A percentile compares a stretch with the other conserved stretches of the same genome.
These are phyloP conservation scores for Elymnias hypermnestra DNA, from an alignment of 1,140 invertebrate species.

Conservation along the genomic window DNA sequence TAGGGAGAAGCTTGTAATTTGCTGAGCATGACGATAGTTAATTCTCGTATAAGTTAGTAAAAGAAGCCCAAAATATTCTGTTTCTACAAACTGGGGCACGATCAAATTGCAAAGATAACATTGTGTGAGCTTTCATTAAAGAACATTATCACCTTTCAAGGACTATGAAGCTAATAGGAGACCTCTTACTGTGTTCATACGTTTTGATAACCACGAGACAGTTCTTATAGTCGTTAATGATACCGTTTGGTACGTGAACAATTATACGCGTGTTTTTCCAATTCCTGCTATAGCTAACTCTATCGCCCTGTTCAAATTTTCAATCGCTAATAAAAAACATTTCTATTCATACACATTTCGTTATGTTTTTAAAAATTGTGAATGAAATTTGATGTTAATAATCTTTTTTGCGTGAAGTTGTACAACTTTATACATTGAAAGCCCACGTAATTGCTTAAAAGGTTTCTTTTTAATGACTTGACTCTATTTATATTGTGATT, in stretches of 20 bases:
- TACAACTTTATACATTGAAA: no score
- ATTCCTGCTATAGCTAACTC: neutral
- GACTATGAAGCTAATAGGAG: neutral
- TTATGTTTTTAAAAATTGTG: no score
- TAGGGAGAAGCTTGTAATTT: no score
- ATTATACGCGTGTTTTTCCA: no score
- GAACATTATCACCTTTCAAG: conserved; percentile 12
- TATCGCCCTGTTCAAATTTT: neutral
- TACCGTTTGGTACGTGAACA: neutral
- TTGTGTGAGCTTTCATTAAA: conserved; percentile 7
- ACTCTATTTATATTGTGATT: no score
- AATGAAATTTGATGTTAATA: no score
- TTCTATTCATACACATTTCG: no score
- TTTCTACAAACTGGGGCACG: conserved; percentile 4
- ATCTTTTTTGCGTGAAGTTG: no score
- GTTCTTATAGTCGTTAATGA: conserved; percentile 1
- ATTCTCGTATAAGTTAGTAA: neutral
- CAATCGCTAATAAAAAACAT: no score
- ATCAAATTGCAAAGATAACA: conserved; percentile 15
- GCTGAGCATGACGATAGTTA: no score
- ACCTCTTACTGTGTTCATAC: conserved; percentile 4
- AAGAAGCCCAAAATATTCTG: neutral
- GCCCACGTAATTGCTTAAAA: no score
- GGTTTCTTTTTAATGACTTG: no score
- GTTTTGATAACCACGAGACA: conserved; percentile 8